Evolutionary conservation across 1,140 invertebrate genomes (phyloP), one percentile per base, ranked within the genome.

Genomic region (Lysiphlebus fabarum): DNA sequence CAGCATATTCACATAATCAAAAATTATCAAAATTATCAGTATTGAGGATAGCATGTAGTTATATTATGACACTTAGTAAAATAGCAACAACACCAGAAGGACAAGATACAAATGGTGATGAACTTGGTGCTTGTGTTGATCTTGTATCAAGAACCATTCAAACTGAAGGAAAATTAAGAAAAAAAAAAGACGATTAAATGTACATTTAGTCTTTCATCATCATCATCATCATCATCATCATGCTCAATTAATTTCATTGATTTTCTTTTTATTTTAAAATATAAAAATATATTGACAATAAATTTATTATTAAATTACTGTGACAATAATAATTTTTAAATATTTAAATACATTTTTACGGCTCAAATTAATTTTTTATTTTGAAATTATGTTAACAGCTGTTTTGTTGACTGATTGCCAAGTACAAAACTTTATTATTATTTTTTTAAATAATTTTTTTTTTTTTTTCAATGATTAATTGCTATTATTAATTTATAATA

Each of bases 21-120:
- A 95, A 96, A 77, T 82, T 96, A 7, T 95, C 92, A 0, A 96
- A 96, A 72, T 74, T 97, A 33, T 94, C 93, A 0, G 93, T 96
- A 3, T 75, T 97, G 37, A 84, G 92, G 71, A 94, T 96, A 67
- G 93, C 94, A 1, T 93, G 92, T 68, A 90, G 90, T 43, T 94
- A 94, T 75, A 96, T 96, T 59, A 83, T 93, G 69, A 92, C 92
- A 0, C 77, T 97, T 49, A 80, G 76, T 38, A 79, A 82, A 36
- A 74, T 81, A 10, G 71, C 73, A 67, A 85, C 73, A 9, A 69
- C 63, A 0, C 63, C 66, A 6, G 63, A 74, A 0, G 67, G 65
- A 6, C 66, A 72, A 5, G 44, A 80, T 5, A 68, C 71, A 34
- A 82, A 77, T 10, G 72, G 75, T 12, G 80, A 83, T 2, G 78